Base-by-base conservation (phyloP, 1,140 invertebrate species). In the Pseudomyrmex cubaensis region DNA sequence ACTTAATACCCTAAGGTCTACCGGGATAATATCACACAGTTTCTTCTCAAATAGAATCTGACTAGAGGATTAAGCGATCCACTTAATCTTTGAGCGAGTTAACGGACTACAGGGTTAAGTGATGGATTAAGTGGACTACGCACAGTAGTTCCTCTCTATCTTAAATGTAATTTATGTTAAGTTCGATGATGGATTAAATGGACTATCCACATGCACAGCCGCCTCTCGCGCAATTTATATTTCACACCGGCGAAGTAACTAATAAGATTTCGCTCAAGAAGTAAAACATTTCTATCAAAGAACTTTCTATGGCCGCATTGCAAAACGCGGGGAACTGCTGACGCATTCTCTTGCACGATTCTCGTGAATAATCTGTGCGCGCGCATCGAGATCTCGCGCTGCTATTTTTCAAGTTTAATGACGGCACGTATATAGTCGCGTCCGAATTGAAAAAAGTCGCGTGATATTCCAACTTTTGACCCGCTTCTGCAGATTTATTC, bases 351-450 rank as follows among this genome's bases (percentile, higher is more conserved):
- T 63, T 17, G n/a, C 25, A 44, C n/a, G 9, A 15, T 52, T n/a
- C 25, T 52, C 46, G 2, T 44, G 25, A 76, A 35, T 59, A 48
- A 20, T 12, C 13, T 8, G 17, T 9, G 4, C 5, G 44, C 57
- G 61, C 61, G 13, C 61, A 25, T 7, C 17, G 22, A 12, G 12
- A 25, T 48, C 8, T 35, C 13, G 67, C 15, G 20, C 64, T 5
- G 35, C 66, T 57, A 70, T 70, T 61, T 80, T 20, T 48, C 1
- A 70, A 80, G 54, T 70, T 80, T 70, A 80, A 80, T 80, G 59
- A 80, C 54, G 44, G 15, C 48, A 25, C 25, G 35, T 35, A 35
- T 35, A 35, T 35, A 25, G 22, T 35, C 35, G 4, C 52, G 59
- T 35, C 70, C 46, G 7, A 1, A 57, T 77, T 54, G 35, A 13